A percentile compares a stretch with the other conserved stretches of the same genome.
These are phyloP conservation scores for Notarius quadriscutis DNA, from an alignment of 2,113 vertebrate genomes.

Conservation along the genomic window DNA sequence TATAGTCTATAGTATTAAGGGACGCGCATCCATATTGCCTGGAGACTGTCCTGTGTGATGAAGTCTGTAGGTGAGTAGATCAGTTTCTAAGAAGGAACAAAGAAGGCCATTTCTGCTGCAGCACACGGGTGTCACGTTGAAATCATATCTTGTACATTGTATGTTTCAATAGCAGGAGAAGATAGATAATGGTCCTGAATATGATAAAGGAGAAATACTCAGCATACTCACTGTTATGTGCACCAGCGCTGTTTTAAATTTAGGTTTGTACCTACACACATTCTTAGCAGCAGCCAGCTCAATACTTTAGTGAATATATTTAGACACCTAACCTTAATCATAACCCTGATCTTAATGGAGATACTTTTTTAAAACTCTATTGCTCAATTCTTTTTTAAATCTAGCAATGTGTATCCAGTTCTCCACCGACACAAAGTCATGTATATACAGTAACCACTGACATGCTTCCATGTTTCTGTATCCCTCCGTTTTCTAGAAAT, in stretches of 20 bases:
- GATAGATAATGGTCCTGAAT: neutral
- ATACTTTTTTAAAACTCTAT: neutral
- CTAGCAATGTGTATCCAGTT: neutral
- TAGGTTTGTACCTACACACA: neutral
- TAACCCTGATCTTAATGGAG: neutral
- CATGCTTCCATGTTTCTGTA: neutral
- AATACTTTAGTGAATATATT: neutral
- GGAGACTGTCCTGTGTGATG: slow-evolving; percentile 10
- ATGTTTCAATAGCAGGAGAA: neutral
- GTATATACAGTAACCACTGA: neutral
- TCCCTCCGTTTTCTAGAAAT: neutral
- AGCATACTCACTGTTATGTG: neutral
- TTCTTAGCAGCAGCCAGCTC: neutral
- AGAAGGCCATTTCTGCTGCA: neutral
- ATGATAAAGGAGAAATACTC: neutral
- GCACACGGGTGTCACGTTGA: neutral
- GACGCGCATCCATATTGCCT: slow-evolving; percentile 2
- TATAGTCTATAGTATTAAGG: neutral
- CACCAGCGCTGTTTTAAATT: neutral
- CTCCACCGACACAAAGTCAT: neutral
- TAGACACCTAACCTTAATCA: neutral
- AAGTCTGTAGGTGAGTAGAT: neutral
- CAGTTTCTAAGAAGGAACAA: neutral
- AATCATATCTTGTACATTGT: neutral
- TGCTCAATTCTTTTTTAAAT: neutral